Base-by-base conservation (phyloP, 1,140 invertebrate genomes). In the Caenorhabditis latens region DNA sequence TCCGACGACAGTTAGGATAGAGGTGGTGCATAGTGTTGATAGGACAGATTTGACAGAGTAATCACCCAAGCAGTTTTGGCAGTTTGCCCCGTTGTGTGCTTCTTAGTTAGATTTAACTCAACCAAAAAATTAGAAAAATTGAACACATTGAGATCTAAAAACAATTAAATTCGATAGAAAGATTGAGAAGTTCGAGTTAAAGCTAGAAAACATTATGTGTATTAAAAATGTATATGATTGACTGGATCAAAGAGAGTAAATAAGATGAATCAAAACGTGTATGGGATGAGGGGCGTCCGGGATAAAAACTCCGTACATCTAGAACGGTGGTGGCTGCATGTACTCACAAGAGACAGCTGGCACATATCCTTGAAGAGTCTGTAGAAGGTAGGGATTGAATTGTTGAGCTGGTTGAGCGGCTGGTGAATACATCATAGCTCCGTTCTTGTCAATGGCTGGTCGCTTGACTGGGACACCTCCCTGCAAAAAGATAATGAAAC, bases 271-370 rank as follows among this genome's bases (percentile, higher is more conserved):
- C 19, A 42, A 82, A 86, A 67, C 19, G 32, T 32, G 32, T 11
- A 63, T 58, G 57, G n/a, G 57, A 58, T n/a, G 57, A 58, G 57
- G n/a, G 57, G 13, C 14, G 7, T 58, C 32, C 32, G 32, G 32
- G 32, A 32, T 32, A 32, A 1, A 32, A 32, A 32, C 32, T 32
- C 32, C n/a, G 21, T 63, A 4, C 11, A n/a, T 16, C 42, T 50
- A 79, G 84, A 65, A 84, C 16, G 53, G 83, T 42, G 53, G 83
- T 58, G 83, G 83, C 83, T 84, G 84, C 46, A 67, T 63, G 58
- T 79, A 90, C 90, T 90, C 88, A 90, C 90, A 90, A 50, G 90
- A 89, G 48, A 90, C 90, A 42, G 90, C 79, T 16, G 89, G 90
- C 24, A 90, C 86, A 79, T 86, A 90, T 55, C 90, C 90, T 63